Percentiles rank a stretch among this genome's conserved stretches.
These are phyloP conservation scores for Aulostomus chinensis DNA, from an alignment of 2,797 vertebrate species.

Conservation along the genomic window DNA sequence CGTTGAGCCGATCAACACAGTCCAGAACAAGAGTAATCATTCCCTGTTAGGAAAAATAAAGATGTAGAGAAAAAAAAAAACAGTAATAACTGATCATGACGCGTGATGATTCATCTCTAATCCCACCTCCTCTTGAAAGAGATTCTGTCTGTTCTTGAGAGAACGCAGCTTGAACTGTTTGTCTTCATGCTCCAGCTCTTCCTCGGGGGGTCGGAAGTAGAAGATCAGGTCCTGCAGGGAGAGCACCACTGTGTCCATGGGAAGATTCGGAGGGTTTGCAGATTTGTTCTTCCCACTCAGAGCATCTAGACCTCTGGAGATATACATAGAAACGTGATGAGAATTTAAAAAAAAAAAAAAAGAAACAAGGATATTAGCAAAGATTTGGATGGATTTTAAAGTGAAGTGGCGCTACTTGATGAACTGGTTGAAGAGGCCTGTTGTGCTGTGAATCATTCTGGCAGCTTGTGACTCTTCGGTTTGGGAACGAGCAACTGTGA, in stretches of 20 bases:
- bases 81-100: not conserved
- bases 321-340: conserved; percentile 3
- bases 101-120: too few relatives aligned
- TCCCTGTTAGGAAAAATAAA: conserved; percentile 74
- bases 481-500: conserved; percentile 90
- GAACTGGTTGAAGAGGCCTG: conserved; percentile 90
- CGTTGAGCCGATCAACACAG: conserved; percentile 91
- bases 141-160: conserved; percentile 91
- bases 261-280: conserved; percentile 76
- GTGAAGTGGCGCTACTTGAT: conserved; percentile 81
- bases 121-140: conserved; percentile 97
- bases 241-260: conserved; percentile 87
- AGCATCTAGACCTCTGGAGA: conserved; percentile 86
- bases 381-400: not conserved
- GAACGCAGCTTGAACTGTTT: conserved; percentile 94
- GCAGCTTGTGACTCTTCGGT: conserved; percentile 91
- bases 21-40: conserved; percentile 93
- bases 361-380: too few relatives aligned
- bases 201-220: conserved; percentile 91
- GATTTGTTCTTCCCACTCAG: conserved; percentile 89
- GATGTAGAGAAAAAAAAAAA: not conserved
- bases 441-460: conserved; percentile 92
- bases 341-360: too few relatives aligned
- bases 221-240: conserved; percentile 93
- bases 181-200: conserved; percentile 92